Percentiles rank a stretch among this genome's conserved stretches.
Conservation (phyloP, 2,113 vertebrate species). For the Corythornis cristatus region DNA sequence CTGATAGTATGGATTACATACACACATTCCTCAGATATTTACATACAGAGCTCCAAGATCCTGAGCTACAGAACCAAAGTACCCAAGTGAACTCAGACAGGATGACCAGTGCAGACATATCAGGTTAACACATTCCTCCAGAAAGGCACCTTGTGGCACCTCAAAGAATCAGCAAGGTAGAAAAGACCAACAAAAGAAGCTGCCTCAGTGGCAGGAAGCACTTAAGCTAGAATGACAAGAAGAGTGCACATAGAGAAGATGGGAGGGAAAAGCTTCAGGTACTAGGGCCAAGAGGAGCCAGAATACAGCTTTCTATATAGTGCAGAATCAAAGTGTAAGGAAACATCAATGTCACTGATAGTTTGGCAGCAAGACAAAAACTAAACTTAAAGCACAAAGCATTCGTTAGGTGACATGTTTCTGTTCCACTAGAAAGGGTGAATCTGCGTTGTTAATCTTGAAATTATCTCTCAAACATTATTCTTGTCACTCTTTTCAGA, state of each 20-base stretch:
- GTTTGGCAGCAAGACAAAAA: background rate
- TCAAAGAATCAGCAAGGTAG: background rate
- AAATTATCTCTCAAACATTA: background rate
- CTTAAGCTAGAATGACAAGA: background rate
- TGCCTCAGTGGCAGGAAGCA: background rate
- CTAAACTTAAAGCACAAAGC: background rate
- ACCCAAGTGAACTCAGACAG: background rate
- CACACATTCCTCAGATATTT: background rate
- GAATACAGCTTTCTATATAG: background rate
- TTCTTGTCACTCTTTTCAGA: background rate
- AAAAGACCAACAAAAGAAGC: background rate
- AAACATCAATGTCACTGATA: background rate
- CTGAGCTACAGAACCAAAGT: background rate
- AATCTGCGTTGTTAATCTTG: background rate
- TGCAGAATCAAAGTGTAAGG: background rate
- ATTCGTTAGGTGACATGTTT: background rate
- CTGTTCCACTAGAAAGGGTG: background rate
- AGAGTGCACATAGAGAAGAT: rapidly evolving
- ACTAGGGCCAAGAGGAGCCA: background rate
- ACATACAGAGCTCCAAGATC: background rate
- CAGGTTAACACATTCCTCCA: background rate
- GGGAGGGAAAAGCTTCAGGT: background rate
- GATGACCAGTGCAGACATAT: background rate
- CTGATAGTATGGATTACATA: background rate
- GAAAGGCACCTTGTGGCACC: background rate